These are phyloP conservation scores for Lycophotia porphyrea DNA, from an alignment of 2,888 invertebrate genomes.

Conservation along the genomic window DNA sequence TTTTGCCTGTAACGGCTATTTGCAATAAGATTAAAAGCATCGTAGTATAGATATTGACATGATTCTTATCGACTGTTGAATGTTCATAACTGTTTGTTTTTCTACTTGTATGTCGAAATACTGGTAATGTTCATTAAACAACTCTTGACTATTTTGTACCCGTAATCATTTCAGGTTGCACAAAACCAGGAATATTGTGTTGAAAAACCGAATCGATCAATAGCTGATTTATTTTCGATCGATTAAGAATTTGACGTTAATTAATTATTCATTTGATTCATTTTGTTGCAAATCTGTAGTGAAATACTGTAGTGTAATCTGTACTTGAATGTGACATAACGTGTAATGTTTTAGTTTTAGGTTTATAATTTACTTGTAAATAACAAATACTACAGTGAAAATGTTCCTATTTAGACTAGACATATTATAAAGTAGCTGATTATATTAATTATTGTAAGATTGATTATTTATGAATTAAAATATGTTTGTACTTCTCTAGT, in stretches of 20 bases:
- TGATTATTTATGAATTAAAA: slow-evolving; percentile 80
- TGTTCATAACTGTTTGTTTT: neutral
- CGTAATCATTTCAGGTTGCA: neutral
- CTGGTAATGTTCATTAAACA: neutral
- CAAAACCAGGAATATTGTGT: neutral
- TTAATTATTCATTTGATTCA: neutral
- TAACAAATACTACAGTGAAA: slow-evolving; percentile 63
- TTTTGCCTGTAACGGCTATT: slow-evolving; percentile 22
- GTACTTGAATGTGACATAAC: neutral
- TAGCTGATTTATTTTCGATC: neutral
- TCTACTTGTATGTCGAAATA: neutral
- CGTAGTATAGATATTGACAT: slow-evolving; percentile 16
- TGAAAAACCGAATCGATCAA: neutral
- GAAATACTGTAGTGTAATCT: neutral
- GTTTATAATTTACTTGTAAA: slow-evolving; percentile 63
- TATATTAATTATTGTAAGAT: slow-evolving; percentile 68
- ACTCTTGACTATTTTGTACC: neutral
- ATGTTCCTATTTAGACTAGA: slow-evolving; percentile 77
- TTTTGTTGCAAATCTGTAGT: neutral
- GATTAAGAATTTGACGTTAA: neutral
- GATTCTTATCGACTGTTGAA: slow-evolving; percentile 18
- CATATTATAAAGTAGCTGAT: slow-evolving; percentile 47
- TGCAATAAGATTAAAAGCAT: slow-evolving; percentile 19
- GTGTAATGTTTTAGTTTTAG: slow-evolving; percentile 9
- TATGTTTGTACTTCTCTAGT: slow-evolving; percentile 84